Conservation (phyloP, 2,113 vertebrate genomes). For the Cathartes aura region DNA sequence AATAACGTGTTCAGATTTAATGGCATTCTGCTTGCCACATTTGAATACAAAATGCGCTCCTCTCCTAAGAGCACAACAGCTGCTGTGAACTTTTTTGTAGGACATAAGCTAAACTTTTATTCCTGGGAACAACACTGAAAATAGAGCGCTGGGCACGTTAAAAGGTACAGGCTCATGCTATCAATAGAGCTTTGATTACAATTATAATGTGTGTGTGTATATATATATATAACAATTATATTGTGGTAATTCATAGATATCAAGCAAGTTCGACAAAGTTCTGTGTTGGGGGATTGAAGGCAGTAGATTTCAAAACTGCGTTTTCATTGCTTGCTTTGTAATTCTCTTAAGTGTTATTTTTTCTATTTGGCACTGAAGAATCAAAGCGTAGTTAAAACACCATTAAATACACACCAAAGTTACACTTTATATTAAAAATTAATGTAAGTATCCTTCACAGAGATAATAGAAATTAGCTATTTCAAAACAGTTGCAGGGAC, state of each 20-base stretch:
- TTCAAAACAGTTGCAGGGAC: neutral
- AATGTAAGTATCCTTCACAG: neutral
- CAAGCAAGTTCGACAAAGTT: neutral
- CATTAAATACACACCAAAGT: neutral
- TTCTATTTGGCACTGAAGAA: neutral
- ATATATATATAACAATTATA: neutral
- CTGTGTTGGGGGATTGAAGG: neutral
- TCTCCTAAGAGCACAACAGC: neutral
- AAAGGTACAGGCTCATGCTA: neutral
- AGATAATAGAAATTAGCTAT: neutral
- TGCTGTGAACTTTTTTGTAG: neutral
- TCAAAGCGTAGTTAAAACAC: neutral
- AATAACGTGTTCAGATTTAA: constrained; percentile 43
- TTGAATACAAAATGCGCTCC: constrained; percentile 11
- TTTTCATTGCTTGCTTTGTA: neutral
- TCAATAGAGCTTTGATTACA: neutral
- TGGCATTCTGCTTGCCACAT: neutral
- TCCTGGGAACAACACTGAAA: neutral
- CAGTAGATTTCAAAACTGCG: neutral
- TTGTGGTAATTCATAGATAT: neutral
- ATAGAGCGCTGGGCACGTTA: accelerated
- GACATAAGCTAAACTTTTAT: neutral
- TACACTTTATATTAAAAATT: neutral
- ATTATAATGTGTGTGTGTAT: no score
- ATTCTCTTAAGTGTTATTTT: neutral